Base-by-base conservation (phyloP, 2,797 vertebrate species). In the Crax fasciolata region DNA sequence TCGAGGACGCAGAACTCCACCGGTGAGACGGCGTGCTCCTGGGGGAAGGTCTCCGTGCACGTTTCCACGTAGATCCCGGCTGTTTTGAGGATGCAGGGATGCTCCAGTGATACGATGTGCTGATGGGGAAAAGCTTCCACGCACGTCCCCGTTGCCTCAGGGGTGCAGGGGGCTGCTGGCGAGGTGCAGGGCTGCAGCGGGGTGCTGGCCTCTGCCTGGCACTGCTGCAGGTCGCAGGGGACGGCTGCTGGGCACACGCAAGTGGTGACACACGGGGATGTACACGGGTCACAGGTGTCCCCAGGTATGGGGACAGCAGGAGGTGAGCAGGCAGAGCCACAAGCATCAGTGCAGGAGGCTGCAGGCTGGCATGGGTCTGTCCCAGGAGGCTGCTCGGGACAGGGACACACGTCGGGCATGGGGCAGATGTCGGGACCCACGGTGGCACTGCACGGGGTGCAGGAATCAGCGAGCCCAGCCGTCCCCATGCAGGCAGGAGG, bases 391-490 rank as follows among this genome's bases (percentile, higher is more conserved):
- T 75, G 66, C 49, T 81, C 54, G 28, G 77, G 52, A 57, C 67
- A 62, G 10, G 63, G 52, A 2, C 24, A 10, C 3, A 1, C 0
- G 4, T 81, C 72, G 76, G 73, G 83, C 46, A 3, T 3, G 0
- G 80, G 27, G 11, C 67, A 41, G 44, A 35, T 16, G 7, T 13
- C 67, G 21, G 1, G 51, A 3, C 49, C 21, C 21, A 1, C 21
- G 41, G 2, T 0, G 1, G 78, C 6, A 27, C 27, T 11, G 3
- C 5, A 24, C 0, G 24, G 8, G 5, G 79, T 46, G 43, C 67
- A 21, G 1, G 44, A 0, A 27, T 24, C 0, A 1, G 52, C 3
- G 48, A 5, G 57, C 0, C 3, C 32, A 13, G 61, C 41, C 25
- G 38, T 38, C 28, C 3, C 72, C 0, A 2, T 2, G 59, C 73